Conservation (phyloP, 2,797 vertebrate genomes). For the Anguilla obscura region DNA sequence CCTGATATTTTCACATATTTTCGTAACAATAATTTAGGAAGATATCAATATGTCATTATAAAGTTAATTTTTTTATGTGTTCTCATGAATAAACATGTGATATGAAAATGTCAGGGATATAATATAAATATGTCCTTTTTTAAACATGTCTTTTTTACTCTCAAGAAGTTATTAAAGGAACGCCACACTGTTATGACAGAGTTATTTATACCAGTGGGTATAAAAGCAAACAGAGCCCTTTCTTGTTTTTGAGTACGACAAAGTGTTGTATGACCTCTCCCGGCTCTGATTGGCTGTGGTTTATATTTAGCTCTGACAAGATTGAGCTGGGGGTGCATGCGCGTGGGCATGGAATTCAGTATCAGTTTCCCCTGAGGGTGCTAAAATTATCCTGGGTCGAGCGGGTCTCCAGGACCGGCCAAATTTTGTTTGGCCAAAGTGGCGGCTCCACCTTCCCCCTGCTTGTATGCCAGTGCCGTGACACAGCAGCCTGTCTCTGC, state of each 20-base stretch:
- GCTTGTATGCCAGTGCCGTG: slow-evolving; percentile 17
- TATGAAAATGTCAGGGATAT: background rate
- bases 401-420: slow-evolving; percentile 32
- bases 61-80: background rate
- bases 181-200: background rate
- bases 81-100: background rate
- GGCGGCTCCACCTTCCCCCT: slow-evolving; percentile 34
- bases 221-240: background rate
- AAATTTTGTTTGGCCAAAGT: slow-evolving; percentile 34
- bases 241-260: background rate
- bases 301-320: slow-evolving; percentile 42
- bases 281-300: background rate
- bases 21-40: background rate
- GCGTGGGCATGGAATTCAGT: slow-evolving; percentile 45
- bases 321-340: slow-evolving; percentile 45
- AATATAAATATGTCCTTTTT: background rate
- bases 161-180: background rate
- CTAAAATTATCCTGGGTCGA: slow-evolving; percentile 64
- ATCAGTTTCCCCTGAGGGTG: slow-evolving; percentile 61
- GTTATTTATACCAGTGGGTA: background rate
- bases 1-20: background rate
- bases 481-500: slow-evolving; percentile 9
- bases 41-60: background rate
- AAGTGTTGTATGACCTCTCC: background rate
- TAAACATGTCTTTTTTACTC: background rate